Percentiles rank a stretch among this genome's conserved stretches.
Evolutionary conservation across 2,888 invertebrate species (phyloP).

Genomic region (Idaea aversata): DNA sequence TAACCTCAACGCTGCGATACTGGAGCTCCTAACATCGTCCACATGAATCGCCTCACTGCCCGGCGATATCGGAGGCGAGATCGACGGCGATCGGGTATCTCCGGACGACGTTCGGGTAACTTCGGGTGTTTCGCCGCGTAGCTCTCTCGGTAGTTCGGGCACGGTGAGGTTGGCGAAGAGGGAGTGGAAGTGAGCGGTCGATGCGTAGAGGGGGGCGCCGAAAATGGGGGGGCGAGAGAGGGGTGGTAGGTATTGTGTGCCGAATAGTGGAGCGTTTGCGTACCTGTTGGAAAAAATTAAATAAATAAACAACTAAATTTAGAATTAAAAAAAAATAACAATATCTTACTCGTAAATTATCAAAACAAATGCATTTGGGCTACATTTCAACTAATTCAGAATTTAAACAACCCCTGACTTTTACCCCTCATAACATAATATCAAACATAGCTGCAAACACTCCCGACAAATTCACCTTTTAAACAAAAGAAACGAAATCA

Average conservation of each 20-base stretch:
- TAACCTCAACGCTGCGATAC: slow-evolving; percentile 91
- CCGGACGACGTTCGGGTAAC: slow-evolving; percentile 45
- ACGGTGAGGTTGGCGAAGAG: slow-evolving; percentile 89
- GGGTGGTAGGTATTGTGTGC: slow-evolving; percentile 66
- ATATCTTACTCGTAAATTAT: no score
- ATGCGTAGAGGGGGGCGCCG: slow-evolving; percentile 69
- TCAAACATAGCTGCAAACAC: no score
- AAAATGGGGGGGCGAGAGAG: slow-evolving; percentile 64
- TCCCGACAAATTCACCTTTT: no score
- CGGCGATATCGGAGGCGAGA: slow-evolving; percentile 79
- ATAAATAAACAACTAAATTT: not conserved
- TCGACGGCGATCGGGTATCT: slow-evolving; percentile 54
- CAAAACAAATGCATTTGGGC: no score
- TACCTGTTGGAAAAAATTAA: slow-evolving; percentile 52
- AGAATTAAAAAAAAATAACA: no score
- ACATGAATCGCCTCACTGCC: slow-evolving; percentile 73
- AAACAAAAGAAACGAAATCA: no score
- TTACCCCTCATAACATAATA: no score
- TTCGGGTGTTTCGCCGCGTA: slow-evolving; percentile 37
- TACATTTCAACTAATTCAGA: no score
- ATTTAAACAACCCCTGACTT: no score
- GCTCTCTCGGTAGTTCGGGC: slow-evolving; percentile 60
- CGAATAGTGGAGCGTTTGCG: slow-evolving; percentile 65
- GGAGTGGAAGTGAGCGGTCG: slow-evolving; percentile 88
- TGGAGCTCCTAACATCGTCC: slow-evolving; percentile 89